Base-by-base conservation (phyloP, 2,113 vertebrate genomes). In the Toxotes chatareus region DNA sequence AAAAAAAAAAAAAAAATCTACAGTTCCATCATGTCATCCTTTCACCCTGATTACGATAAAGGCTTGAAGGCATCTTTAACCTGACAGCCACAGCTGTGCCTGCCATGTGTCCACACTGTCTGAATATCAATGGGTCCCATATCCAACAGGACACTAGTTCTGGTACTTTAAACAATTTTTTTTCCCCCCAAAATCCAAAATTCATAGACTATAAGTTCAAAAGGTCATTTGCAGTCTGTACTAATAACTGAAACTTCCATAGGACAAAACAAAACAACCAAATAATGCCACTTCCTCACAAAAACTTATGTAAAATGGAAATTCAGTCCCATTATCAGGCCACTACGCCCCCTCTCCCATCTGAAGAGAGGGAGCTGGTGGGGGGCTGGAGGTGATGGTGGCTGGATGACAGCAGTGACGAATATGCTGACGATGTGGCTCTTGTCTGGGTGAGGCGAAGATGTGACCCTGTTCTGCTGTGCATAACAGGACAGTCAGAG, bases 61-160 rank as follows among this genome's bases (percentile, higher is more conserved):
- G 17, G 46, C 32, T 55, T 19, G n/a, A 10, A 47, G 17, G 60
- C 66, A 49, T 59, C 27, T 60, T 34, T 70, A 55, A 66, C 42
- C 84, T 21, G 62, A 72, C 67, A 72, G 53, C 34, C 34, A 7
- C 36, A 21, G 17, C 27, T 32, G 36, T 49, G 47, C 4, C 40
- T 42, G 47, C n/a, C 27, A 1, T 11, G 12, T 5, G 56, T 19
- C 23, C 17, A 47, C 57, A 21, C 73, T 7, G 13, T 61, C 69
- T 51, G 74, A 73, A 77, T 74, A 74, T 46, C 59, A 86, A 75
- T 55, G 27, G 34, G 27, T 21, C 46, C 10, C 11, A 5, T 2
- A 61, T 10, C 21, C 12, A 27, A 36, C 19, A 76, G 53, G 46
- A 40, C 63, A n/a, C 23, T 3, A 3, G 44, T 13, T 13, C 14